Evolutionary conservation across 1,140 invertebrate genomes (phyloP).

Genomic region (Aphidius gifuensis): DNA sequence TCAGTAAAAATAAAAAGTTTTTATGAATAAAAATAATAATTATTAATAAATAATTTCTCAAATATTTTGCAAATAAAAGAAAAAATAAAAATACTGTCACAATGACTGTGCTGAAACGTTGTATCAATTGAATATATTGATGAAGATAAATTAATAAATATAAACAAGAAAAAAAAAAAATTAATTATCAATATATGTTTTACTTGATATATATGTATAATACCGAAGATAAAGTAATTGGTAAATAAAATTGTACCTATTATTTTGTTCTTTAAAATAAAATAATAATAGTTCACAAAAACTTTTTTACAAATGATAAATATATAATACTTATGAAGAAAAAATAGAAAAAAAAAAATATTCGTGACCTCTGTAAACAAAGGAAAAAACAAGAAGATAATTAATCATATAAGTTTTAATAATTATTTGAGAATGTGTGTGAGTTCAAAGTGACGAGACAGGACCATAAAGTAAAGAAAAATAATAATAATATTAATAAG

Average conservation of each 20-base stretch:
- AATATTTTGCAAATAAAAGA: constrained; percentile 33
- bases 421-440: constrained; percentile 29
- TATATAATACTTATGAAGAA: neutral
- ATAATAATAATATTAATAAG: neutral
- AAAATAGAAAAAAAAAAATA: constrained; percentile 29
- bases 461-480: constrained; percentile 25
- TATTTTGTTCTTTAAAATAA: constrained; percentile 34
- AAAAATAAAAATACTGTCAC: constrained; percentile 10
- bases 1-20: constrained; percentile 8
- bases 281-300: constrained; percentile 18
- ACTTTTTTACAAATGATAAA: constrained; percentile 11
- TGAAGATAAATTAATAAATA: constrained; percentile 29
- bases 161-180: constrained; percentile 29
- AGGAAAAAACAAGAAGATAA: constrained; percentile 21
- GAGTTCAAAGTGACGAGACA: constrained; percentile 25
- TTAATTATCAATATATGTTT: constrained; percentile 39
- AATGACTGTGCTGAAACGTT: constrained; percentile 24
- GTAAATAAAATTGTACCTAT: constrained; percentile 9
- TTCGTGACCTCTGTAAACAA: constrained; percentile 39
- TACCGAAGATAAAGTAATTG: constrained; percentile 20
- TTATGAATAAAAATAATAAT: neutral
- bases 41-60: constrained; percentile 1
- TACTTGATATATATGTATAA: constrained; percentile 34
- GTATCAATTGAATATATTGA: constrained; percentile 38
- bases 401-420: constrained; percentile 23